Evolutionary conservation across 2,888 invertebrate species (phyloP).

Genomic region (Rhagium mordax): DNA sequence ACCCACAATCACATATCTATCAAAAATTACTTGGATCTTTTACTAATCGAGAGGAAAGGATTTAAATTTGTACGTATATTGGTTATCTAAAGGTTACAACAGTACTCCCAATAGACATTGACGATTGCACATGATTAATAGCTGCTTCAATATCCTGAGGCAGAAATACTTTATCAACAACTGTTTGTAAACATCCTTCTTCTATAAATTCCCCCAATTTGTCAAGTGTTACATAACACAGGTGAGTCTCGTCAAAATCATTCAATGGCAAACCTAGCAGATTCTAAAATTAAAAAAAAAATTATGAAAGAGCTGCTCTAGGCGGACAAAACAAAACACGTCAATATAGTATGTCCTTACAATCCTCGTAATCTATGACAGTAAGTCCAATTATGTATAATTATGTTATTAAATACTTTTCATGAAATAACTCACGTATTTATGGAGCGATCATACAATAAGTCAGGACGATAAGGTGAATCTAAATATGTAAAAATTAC

Average conservation of each 20-base stretch:
- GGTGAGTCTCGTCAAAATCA: conserved; percentile 65
- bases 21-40: too few species aligned
- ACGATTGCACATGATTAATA: conserved; percentile 64
- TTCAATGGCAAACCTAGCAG: conserved; percentile 63
- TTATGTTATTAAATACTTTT: too few species aligned
- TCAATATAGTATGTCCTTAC: too few species aligned
- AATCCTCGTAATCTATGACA: too few species aligned
- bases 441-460: too few species aligned
- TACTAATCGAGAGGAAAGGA: not conserved
- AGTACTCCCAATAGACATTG: conserved; percentile 67
- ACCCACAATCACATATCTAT: not conserved
- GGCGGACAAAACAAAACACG: too few species aligned
- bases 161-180: conserved; percentile 73
- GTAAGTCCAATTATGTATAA: too few species aligned
- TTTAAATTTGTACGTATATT: not conserved
- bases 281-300: conserved; percentile 59
- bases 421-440: too few species aligned
- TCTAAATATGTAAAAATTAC: too few species aligned
- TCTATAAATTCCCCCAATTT: conserved; percentile 70
- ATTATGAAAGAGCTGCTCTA: not conserved
- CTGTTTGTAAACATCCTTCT: conserved; percentile 73
- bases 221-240: conserved; percentile 65
- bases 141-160: conserved; percentile 67
- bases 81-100: conserved; percentile 67
- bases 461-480: too few species aligned